Conservation (phyloP, 2,888 invertebrate species). For the Acanthosepion lycidas region DNA sequence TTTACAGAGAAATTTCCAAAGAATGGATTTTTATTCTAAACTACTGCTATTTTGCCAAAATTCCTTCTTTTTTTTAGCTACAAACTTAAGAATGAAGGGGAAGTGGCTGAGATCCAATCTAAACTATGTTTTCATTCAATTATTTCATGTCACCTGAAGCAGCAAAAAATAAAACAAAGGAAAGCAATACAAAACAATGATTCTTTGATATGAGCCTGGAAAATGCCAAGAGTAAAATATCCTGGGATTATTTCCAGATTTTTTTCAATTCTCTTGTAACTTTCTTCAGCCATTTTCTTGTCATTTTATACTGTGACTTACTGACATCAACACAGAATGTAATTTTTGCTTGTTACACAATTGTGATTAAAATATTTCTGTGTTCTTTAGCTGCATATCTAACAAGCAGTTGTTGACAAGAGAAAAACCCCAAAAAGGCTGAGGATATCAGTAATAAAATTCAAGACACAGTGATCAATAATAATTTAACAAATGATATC, state of each 20-base stretch:
- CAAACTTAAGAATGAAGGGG: background rate
- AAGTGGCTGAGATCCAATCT: background rate
- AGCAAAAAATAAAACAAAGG: background rate
- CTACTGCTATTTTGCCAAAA: background rate
- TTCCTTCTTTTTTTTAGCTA: background rate
- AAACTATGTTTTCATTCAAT: background rate
- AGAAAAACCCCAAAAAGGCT: too few species aligned
- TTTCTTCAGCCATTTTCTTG: background rate
- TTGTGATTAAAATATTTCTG: background rate
- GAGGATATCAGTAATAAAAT: background rate
- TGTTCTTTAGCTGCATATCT: background rate
- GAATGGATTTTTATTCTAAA: background rate
- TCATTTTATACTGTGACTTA: background rate
- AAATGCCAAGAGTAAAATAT: background rate
- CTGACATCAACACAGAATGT: background rate
- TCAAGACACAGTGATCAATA: background rate
- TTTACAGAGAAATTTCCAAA: background rate
- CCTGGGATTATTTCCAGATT: background rate
- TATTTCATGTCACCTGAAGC: constrained; percentile 22
- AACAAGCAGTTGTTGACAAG: too few species aligned
- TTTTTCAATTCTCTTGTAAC: background rate
- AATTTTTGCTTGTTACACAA: background rate
- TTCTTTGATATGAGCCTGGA: background rate
- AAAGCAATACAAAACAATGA: background rate
- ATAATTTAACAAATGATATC: background rate